phyloP scores from a whole-genome alignment of 2,888 invertebrate genomes.

The Geophilus truncorum region DNA sequence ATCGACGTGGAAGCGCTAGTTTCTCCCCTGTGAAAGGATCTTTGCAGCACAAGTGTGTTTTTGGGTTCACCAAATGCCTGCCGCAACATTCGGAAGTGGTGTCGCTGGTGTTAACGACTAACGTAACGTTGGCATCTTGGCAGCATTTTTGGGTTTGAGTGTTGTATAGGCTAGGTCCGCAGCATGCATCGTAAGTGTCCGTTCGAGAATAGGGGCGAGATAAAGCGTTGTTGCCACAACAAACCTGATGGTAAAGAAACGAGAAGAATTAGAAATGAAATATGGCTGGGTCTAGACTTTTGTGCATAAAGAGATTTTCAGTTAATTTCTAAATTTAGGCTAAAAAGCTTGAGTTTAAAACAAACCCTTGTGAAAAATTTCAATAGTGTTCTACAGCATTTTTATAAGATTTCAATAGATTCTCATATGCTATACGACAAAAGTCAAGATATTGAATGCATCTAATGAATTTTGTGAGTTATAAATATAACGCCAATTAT shows the following conservation, averaged over 20 bases:
- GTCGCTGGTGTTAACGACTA: conserved; percentile 29
- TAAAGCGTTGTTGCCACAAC: conserved; percentile 3
- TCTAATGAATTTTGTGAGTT: too few relatives aligned
- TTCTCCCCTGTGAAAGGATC: neutral
- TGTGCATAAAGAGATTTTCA: too few relatives aligned
- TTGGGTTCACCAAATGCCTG: neutral
- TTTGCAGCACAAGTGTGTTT: conserved; percentile 18
- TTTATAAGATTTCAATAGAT: too few relatives aligned
- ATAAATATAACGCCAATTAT: too few relatives aligned
- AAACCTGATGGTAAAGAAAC: neutral
- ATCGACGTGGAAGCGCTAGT: neutral
- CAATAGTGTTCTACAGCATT: too few relatives aligned
- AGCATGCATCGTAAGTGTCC: neutral
- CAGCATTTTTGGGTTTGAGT: conserved; percentile 23
- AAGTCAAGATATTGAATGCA: too few relatives aligned
- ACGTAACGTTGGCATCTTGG: neutral
- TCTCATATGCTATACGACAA: too few relatives aligned
- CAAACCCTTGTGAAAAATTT: too few relatives aligned
- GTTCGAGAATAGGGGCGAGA: neutral
- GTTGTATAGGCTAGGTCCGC: neutral
- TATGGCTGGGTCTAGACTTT: too few relatives aligned
- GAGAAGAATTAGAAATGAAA: too few relatives aligned
- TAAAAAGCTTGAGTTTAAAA: too few relatives aligned
- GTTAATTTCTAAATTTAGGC: too few relatives aligned
- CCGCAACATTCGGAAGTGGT: conserved; percentile 23